These are phyloP conservation scores for Drosophila obscura DNA, from an alignment of 1,140 invertebrate genomes.

Conservation along the genomic window DNA sequence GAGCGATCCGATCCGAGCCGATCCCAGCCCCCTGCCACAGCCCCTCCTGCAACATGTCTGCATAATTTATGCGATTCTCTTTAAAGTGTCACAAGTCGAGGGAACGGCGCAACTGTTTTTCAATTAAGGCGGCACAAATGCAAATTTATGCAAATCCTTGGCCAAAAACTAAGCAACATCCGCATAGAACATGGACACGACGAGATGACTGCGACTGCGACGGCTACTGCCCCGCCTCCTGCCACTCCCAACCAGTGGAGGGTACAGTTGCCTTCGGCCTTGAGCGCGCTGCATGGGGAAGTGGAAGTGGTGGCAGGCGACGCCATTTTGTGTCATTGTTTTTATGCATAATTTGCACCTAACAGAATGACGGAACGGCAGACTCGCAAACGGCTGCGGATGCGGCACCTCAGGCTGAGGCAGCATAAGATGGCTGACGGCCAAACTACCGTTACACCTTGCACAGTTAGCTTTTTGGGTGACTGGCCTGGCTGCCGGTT, in stretches of 20 bases:
- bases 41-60: conserved; percentile 17
- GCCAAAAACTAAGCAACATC: conserved; percentile 73
- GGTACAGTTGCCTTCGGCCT: conserved; percentile 36
- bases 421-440: conserved; percentile 49
- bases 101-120: conserved; percentile 60
- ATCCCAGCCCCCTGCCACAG: neutral
- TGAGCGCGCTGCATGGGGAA: neutral
- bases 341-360: conserved; percentile 71
- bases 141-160: conserved; percentile 79
- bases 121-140: conserved; percentile 68
- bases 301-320: conserved; percentile 1
- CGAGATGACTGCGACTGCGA: neutral
- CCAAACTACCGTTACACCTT: conserved; percentile 62
- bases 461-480: conserved; percentile 11
- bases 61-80: conserved; percentile 72
- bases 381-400: conserved; percentile 6
- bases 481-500: neutral
- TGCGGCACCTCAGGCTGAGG: conserved; percentile 31
- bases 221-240: neutral
- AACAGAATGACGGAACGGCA: too few species aligned
- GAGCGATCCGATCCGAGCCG: conserved; percentile 7
- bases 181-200: conserved; percentile 27
- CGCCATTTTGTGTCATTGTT: conserved; percentile 74
- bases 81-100: conserved; percentile 70
- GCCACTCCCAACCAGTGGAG: neutral